Evolutionary conservation across 92 coral and sea anemone species (phyloP), one percentile per base, ranked within the genome.

Genomic region (Muricea muricata): DNA sequence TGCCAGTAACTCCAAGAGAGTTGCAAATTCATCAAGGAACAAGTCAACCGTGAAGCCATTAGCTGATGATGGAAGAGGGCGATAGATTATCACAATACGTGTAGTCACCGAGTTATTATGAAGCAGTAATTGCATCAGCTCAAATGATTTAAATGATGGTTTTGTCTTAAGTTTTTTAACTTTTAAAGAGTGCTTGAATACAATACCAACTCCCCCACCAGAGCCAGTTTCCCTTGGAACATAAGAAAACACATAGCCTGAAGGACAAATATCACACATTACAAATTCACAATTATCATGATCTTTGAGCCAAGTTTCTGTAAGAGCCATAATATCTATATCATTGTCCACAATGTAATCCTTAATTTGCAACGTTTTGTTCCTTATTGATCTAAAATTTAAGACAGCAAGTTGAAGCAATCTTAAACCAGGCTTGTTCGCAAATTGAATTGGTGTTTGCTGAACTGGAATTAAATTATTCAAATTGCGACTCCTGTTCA

Each of bases 11-110:
- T 42, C 76, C 46, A 81, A 50, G 29, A 81, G 42, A 7, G 78
- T 45, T 34, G 86, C 47, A 81, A 81, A 81, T 81, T 81, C 67
- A 9, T 81, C 78, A 28, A 81, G 47, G 42, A 81, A 67, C 29
- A 68, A 12, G 28, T 26, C 20, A 45, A 47, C 50, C n/a, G 78
- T 81, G 26, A 66, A 75, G 26, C 78, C 78, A n/a, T 67, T 81
- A n/a, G 28, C 68, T 46, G 78, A n/a, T 35, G 85, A 65, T 28
- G 78, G 65, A 41, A 66, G 78, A 65, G 86, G 86, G 9, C 86
- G 86, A 50, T 81, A 81, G 26, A 81, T 73, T 35, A 68, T 30
- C 34, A 81, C 86, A 37, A 81, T 66, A 14, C 86, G 63, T 26
- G 67, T 66, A 45, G 46, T 35, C 42, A 50, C 40, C 0, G 78